phyloP scores from a whole-genome alignment of 2,797 vertebrate species.

The Mastacembelus armatus region DNA sequence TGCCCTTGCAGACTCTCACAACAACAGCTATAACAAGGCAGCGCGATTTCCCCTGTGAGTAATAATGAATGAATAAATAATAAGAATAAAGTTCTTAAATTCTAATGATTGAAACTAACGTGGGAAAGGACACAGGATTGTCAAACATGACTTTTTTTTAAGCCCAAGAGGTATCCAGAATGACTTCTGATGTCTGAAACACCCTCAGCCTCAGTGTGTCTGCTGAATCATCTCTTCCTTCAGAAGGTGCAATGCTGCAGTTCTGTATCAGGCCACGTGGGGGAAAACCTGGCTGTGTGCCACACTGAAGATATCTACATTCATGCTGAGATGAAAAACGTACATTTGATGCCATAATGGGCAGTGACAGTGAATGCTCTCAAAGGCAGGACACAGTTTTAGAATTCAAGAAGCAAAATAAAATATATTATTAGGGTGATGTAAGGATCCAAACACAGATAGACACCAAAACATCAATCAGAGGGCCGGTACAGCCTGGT shows the following conservation, averaged over 20 bases:
- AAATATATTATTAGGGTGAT: not conserved
- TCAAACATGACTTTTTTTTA: too few relatives aligned
- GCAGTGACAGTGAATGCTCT: not conserved
- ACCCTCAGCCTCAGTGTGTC: constrained; percentile 13
- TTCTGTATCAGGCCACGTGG: constrained; percentile 51
- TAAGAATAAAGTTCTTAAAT: too few relatives aligned
- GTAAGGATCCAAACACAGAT: not conserved
- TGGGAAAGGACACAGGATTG: too few relatives aligned
- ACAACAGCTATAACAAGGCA: too few relatives aligned
- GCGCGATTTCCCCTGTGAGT: too few relatives aligned
- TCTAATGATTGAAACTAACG: too few relatives aligned
- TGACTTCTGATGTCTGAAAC: too few relatives aligned
- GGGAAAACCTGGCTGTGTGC: constrained; percentile 25
- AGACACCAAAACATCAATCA: not conserved
- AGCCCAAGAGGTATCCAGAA: too few relatives aligned
- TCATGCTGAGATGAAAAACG: not conserved
- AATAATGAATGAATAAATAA: too few relatives aligned
- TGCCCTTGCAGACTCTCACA: too few relatives aligned
- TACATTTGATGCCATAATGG: not conserved
- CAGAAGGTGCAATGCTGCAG: constrained; percentile 50
- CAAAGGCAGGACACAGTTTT: not conserved
- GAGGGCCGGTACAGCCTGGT: not conserved
- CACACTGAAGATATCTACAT: not conserved
- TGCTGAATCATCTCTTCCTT: constrained; percentile 65
- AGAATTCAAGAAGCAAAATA: not conserved